phyloP scores from a whole-genome alignment of 2,797 vertebrate species.

The Rhinatrema bivittatum region DNA sequence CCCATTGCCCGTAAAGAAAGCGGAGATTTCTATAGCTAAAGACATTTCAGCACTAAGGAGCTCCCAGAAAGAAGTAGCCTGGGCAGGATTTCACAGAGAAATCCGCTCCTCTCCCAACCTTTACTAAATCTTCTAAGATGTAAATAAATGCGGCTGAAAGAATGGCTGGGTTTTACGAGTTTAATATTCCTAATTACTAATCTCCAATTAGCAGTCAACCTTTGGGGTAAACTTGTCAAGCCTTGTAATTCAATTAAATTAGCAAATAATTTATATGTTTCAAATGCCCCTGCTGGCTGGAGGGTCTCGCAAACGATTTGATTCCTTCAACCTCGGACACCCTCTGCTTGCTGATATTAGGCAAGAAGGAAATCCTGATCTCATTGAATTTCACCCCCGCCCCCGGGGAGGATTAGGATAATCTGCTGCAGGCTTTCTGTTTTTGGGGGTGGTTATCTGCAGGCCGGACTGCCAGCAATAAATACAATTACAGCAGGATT shows the following conservation, averaged over 20 bases:
- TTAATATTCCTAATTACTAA: slow-evolving; percentile 7
- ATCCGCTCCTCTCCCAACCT: too few relatives aligned
- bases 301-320: neutral
- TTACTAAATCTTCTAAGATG: too few relatives aligned
- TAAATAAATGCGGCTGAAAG: too few relatives aligned
- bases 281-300: neutral
- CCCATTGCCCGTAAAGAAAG: too few relatives aligned
- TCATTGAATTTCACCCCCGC: rapidly evolving
- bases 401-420: rapidly evolving
- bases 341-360: rapidly evolving
- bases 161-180: too few relatives aligned
- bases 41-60: too few relatives aligned
- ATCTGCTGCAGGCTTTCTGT: neutral
- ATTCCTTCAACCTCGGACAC: neutral
- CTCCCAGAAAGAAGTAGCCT: too few relatives aligned
- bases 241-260: slow-evolving; percentile 26
- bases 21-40: too few relatives aligned
- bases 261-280: slow-evolving; percentile 5
- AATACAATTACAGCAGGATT: neutral
- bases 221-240: slow-evolving; percentile 1
- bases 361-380: rapidly evolving
- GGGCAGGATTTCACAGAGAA: too few relatives aligned
- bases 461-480: neutral
- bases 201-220: slow-evolving; percentile 18
- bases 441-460: neutral